Evolutionary conservation across 2,888 invertebrate species (phyloP).

Genomic region (Xylophagus ater): DNA sequence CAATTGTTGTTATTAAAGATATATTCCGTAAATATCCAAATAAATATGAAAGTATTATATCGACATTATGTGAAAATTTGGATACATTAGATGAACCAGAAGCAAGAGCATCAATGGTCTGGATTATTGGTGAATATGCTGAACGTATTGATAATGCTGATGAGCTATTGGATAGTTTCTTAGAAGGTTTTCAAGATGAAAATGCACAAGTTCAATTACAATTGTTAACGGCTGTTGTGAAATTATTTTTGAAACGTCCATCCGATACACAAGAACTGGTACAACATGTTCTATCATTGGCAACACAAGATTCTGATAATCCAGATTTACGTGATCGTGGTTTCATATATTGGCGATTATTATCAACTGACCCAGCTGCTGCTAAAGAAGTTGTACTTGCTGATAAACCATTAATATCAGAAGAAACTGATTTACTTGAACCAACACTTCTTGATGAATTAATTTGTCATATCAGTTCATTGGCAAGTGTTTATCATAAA

Average conservation of each 20-base stretch:
- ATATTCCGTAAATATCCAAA: conserved; percentile 97
- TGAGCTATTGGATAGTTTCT: conserved; percentile 91
- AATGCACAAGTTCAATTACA: conserved; percentile 96
- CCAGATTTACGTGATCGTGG: conserved; percentile 97
- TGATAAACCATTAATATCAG: conserved; percentile 97
- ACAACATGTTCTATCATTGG: conserved; percentile 84
- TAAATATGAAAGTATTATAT: conserved; percentile 99
- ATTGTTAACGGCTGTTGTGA: conserved; percentile 94
- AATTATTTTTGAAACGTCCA: conserved; percentile 94
- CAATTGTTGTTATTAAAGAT: conserved; percentile 98
- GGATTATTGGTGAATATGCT: conserved; percentile 95
- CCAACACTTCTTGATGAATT: conserved; percentile 95
- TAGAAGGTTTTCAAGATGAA: conserved; percentile 96
- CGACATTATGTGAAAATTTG: conserved; percentile 95
- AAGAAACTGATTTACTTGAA: conserved; percentile 96
- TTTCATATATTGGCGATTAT: conserved; percentile 97
- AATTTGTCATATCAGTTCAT: conserved; percentile 95
- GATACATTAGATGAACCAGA: conserved; percentile 99
- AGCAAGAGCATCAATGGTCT: conserved; percentile 95
- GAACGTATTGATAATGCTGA: conserved; percentile 99
- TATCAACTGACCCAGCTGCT: conserved; percentile 98
- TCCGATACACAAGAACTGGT: conserved; percentile 98
- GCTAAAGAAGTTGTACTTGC: conserved; percentile 98
- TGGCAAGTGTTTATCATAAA: conserved; percentile 98
- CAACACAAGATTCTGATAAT: conserved; percentile 90